phyloP scores from a whole-genome alignment of 1,140 invertebrate genomes.

The Asobara japonica region DNA sequence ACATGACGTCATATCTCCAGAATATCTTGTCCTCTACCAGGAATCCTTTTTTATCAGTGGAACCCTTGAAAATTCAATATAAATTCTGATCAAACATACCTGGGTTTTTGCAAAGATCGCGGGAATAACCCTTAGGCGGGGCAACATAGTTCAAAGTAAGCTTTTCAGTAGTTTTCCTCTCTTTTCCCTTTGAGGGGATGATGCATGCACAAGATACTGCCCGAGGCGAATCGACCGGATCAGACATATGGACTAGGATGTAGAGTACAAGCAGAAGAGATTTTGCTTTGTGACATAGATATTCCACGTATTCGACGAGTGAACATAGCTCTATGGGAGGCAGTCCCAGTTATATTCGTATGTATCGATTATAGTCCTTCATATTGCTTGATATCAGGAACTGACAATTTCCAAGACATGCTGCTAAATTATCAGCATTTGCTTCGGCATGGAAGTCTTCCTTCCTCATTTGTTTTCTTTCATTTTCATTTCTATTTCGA shows the following conservation, averaged over 20 bases:
- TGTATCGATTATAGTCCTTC: neutral
- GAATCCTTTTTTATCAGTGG: slow-evolving; percentile 6
- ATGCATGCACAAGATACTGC: neutral
- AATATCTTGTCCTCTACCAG: slow-evolving; percentile 7
- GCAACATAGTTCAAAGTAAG: neutral
- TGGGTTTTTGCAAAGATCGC: neutral
- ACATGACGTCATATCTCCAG: neutral
- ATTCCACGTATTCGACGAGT: neutral
- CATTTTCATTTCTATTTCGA: too few relatives aligned
- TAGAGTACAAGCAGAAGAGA: neutral
- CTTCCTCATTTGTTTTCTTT: too few relatives aligned
- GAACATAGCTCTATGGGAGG: neutral
- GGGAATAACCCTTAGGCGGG: neutral
- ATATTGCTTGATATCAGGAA: too few relatives aligned
- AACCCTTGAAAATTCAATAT: slow-evolving; percentile 25
- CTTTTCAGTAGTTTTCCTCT: slow-evolving; percentile 13
- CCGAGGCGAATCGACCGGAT: neutral
- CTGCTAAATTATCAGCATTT: too few relatives aligned
- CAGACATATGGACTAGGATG: slow-evolving; percentile 6
- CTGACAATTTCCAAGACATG: too few relatives aligned
- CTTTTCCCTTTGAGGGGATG: neutral
- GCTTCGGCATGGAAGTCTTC: too few relatives aligned
- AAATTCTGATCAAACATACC: slow-evolving; percentile 24
- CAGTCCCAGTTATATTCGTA: neutral
- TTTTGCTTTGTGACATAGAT: slow-evolving; percentile 13